Evolutionary conservation across 1,140 invertebrate genomes (phyloP), one percentile per base, ranked within the genome.

Genomic region (Thalassaphorura encarpata): DNA sequence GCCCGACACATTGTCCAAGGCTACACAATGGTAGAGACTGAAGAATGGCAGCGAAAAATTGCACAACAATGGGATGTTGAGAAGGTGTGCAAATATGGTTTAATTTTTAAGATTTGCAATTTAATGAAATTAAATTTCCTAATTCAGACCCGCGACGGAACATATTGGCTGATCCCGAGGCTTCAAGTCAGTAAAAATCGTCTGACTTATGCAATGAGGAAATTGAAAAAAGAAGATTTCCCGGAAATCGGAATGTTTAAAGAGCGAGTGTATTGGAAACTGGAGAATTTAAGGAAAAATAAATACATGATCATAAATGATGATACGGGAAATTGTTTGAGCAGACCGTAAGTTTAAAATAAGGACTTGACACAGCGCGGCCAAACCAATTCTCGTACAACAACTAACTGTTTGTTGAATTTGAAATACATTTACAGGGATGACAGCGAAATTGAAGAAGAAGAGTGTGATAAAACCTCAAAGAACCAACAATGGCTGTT

Each of bases 131-230:
- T 36, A n/a, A 11, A 45, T 45, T 45, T 23, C 8, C 42, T n/a
- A 13, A 45, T 48, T 48, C 31, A 51, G 48, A 51, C 28, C 28
- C 8, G 8, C 4, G 48, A 51, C 28, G 48, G 48, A 13, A 51
- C 48, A 16, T 51, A 51, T 24, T 51, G 48, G 48, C 31, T 51
- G 18, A 51, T 51, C 33, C 48, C 48, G 5, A 8, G 48, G n/a
- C 13, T 51, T 6, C 48, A 51, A 8, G 19, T 51, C 28, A 36
- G 18, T 29, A 51, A 36, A 29, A 51, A 51, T 39, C 48, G 26
- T 19, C 21, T 51, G 18, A 51, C 48, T 13, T 51, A 51, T 39
- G 33, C 28, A 15, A 5, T 51, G 11, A 26, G 48, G 5, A 51
- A 24, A 21, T 51, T 31, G 13, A 51, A 4, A 4, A 33, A 33